A percentile compares a stretch with the other conserved stretches of the same genome.
Evolutionary conservation across 2,113 vertebrate genomes (phyloP).

Genomic region (Geococcyx californianus): DNA sequence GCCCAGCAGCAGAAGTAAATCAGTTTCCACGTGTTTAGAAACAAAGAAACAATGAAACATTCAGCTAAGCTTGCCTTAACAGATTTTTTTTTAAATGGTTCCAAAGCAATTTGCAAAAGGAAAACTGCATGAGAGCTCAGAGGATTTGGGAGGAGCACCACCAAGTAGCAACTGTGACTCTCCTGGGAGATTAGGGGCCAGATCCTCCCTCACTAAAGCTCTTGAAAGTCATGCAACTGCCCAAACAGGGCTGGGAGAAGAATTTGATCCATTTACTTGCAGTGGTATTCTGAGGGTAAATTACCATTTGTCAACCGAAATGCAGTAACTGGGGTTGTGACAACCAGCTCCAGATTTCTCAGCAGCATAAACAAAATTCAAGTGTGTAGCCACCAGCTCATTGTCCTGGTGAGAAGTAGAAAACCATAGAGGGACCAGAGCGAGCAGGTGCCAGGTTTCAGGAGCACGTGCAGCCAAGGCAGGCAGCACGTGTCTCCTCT

Average conservation of each 20-base stretch:
- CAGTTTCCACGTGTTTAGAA: not conserved
- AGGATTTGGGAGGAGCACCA: not conserved
- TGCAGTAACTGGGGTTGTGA: rapidly evolving
- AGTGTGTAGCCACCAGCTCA: not conserved
- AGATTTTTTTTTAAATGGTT: not conserved
- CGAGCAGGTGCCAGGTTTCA: not conserved
- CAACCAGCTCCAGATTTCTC: not conserved
- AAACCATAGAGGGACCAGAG: not conserved
- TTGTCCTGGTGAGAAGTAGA: not conserved
- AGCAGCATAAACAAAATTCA: not conserved
- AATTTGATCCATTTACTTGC: not conserved
- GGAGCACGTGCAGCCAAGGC: not conserved
- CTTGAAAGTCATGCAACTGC: not conserved
- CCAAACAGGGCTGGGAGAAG: not conserved
- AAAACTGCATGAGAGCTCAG: not conserved
- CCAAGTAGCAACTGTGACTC: not conserved
- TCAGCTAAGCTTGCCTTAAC: slow-evolving; percentile 25
- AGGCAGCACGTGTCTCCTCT: not conserved
- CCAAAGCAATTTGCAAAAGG: not conserved
- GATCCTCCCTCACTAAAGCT: not conserved
- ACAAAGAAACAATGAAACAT: slow-evolving; percentile 40
- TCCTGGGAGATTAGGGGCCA: not conserved
- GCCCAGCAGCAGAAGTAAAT: not conserved
- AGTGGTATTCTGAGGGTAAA: not conserved
- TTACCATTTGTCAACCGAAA: not conserved